phyloP scores from a whole-genome alignment of 2,113 vertebrate species.

The Pedionomus torquatus region DNA sequence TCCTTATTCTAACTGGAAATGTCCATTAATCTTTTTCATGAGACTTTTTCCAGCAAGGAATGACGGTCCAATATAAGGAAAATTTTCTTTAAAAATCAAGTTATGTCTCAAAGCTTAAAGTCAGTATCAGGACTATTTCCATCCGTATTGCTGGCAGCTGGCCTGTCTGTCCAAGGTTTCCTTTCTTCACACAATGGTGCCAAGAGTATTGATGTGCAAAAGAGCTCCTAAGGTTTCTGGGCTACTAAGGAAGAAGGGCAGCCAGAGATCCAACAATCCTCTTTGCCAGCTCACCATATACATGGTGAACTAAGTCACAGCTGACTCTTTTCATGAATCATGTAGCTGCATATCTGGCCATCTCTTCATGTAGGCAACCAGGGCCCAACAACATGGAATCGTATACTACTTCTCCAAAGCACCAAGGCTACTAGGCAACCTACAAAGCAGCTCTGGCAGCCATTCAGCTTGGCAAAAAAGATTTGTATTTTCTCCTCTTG shows the following conservation, averaged over 20 bases:
- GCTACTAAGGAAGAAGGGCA: background rate
- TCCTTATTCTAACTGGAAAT: background rate
- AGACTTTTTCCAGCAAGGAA: background rate
- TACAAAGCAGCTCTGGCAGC: background rate
- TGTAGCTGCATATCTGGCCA: background rate
- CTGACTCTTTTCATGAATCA: background rate
- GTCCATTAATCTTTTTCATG: background rate
- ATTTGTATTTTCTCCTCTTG: background rate
- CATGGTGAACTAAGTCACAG: background rate
- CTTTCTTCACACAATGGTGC: background rate
- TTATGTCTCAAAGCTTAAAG: background rate
- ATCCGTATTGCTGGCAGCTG: background rate
- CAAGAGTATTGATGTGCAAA: background rate
- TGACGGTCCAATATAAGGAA: background rate
- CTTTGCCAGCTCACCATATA: background rate
- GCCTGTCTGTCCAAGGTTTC: background rate
- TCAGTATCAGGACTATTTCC: background rate
- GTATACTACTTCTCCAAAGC: background rate
- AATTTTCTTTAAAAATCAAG: background rate
- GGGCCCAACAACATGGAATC: fast-evolving
- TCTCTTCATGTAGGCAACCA: background rate
- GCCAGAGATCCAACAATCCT: background rate
- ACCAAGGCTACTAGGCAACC: background rate
- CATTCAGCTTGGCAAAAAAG: background rate
- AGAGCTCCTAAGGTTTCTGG: background rate